Conservation (phyloP, 1,140 invertebrate species). For the Hylyphantes graminicola region DNA sequence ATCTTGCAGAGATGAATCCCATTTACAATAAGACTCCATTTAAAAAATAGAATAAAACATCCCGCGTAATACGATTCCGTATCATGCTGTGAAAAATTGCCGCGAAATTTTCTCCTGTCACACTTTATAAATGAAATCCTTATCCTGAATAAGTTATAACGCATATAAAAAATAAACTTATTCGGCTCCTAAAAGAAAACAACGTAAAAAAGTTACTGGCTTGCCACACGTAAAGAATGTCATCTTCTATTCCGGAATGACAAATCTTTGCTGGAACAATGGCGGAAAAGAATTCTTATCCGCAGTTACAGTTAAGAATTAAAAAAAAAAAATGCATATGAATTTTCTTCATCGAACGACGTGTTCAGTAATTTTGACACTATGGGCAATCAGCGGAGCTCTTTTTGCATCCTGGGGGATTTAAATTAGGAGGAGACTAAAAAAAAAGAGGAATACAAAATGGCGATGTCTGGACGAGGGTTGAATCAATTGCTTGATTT, state of each 20-base stretch:
- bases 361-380: not conserved
- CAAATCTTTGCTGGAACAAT: slow-evolving; percentile 41
- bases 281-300: slow-evolving; percentile 6
- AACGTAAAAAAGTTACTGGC: not conserved
- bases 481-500: too few relatives aligned
- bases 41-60: not conserved
- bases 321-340: not conserved
- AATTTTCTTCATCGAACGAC: not conserved
- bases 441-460: too few relatives aligned
- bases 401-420: not conserved
- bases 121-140: slow-evolving; percentile 15
- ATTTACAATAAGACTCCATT: too few relatives aligned
- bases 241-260: slow-evolving; percentile 1
- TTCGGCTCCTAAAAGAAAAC: not conserved
- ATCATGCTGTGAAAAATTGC: slow-evolving; percentile 4
- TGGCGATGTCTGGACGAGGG: too few relatives aligned
- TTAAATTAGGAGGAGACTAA: not conserved
- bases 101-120: slow-evolving; percentile 9
- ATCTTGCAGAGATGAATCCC: too few relatives aligned
- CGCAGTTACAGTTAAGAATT: not conserved
- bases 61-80: slow-evolving; percentile 1
- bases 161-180: not conserved
- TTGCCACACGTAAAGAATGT: slow-evolving; percentile 2
- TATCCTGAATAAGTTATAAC: not conserved
- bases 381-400: not conserved